Evolutionary conservation across 2,888 invertebrate species (phyloP), one percentile per base, ranked within the genome.

Genomic region (Criorhina ranunculi): DNA sequence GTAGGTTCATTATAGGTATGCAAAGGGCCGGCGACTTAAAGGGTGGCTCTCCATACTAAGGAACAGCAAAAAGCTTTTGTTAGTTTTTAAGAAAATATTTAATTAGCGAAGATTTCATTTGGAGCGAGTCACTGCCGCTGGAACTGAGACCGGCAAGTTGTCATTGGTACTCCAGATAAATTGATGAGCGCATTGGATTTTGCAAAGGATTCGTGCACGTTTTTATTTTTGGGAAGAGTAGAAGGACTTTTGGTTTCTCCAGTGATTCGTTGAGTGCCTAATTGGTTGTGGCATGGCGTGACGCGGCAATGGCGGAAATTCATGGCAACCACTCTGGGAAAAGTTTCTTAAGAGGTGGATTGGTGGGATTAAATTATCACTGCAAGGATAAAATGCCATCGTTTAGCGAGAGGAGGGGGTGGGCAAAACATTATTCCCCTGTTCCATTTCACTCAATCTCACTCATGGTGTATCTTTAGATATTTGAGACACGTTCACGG

Each of bases 41-140:
- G 24, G 24, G 24, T 3, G 24, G 24, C 24, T 24, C 24, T 24
- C 2, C n/a, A 4, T 24, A 4, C 24, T 4, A 24, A 24, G 24
- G 24, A 24, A 24, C 11, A 42, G 12, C 42, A 19, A 29, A 83
- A 33, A 76, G 75, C 85, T 85, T 85, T 80, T 79, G 75, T 79
- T 76, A 76, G 85, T 80, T 79, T n/a, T 79, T 80, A 85, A 85
- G 85, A 85, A 85, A 85, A 85, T 80, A 85, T 85, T 85, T 85
- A 85, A 85, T 85, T 85, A 80, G 85, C 85, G 35, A 70, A 57
- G 85, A 79, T 79, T 77, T 72, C 66, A 78, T 46, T 78, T 83
- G 49, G 67, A 42, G 29, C 24, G 73, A 29, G 37, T 24, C 33
- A 31, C 60, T 59, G 37, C 75, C 59, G 35, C 29, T 42, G 66